These are phyloP conservation scores for Nibea coibor DNA, from an alignment of 2,113 vertebrate species.

Conservation along the genomic window DNA sequence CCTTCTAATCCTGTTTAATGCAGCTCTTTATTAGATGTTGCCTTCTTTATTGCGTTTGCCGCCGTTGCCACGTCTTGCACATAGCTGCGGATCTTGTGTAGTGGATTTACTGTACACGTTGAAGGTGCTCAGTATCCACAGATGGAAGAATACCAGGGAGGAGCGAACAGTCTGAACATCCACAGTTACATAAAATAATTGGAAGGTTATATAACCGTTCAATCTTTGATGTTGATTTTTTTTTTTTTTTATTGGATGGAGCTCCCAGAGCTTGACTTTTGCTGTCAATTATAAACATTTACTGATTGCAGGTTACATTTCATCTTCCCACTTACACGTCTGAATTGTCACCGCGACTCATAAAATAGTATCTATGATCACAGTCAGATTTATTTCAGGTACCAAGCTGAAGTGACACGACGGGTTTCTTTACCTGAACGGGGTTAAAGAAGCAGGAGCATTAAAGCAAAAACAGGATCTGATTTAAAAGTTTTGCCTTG, in stretches of 20 bases:
- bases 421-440: background rate
- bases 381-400: background rate
- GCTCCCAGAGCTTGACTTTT: background rate
- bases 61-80: background rate
- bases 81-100: background rate
- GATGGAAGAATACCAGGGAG: background rate
- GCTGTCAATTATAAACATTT: slow-evolving; percentile 11
- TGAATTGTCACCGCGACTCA: background rate
- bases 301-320: background rate
- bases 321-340: background rate
- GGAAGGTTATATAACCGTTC: slow-evolving; percentile 45
- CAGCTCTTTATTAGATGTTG: background rate
- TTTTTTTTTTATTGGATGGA: background rate
- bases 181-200: slow-evolving; percentile 62
- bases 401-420: background rate
- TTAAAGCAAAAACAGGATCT: background rate
- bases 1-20: background rate
- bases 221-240: slow-evolving; percentile 14
- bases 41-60: background rate
- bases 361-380: background rate
- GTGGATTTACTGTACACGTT: background rate
- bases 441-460: no score
- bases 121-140: background rate
- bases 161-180: background rate
- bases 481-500: background rate